Percentiles rank a stretch among this genome's conserved stretches.
Evolutionary conservation across 1,140 invertebrate species (phyloP).

Genomic region (Xylocopa sonorina): DNA sequence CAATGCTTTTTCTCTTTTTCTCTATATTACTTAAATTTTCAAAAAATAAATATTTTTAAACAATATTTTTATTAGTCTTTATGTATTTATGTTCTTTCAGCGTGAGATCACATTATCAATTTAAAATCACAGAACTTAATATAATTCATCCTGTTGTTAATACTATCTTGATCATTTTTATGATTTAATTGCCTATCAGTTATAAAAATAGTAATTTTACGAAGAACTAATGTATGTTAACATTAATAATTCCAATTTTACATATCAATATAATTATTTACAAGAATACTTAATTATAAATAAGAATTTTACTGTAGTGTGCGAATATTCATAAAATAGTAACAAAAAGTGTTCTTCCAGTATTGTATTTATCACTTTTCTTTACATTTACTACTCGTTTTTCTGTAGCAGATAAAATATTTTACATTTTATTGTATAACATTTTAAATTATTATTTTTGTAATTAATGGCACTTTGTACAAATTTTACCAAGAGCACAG

Average conservation of each 20-base stretch:
- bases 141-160: background rate
- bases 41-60: slow-evolving; percentile 14
- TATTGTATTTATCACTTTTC: background rate
- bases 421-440: background rate
- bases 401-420: background rate
- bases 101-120: slow-evolving; percentile 8
- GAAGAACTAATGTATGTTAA: background rate
- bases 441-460: background rate
- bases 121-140: slow-evolving; percentile 27
- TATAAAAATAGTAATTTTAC: background rate
- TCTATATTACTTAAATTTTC: too few relatives aligned
- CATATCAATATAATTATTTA: background rate
- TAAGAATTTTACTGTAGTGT: slow-evolving; percentile 18
- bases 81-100: background rate
- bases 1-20: too few relatives aligned
- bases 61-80: slow-evolving; percentile 4
- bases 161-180: slow-evolving; percentile 3
- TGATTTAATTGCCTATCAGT: background rate
- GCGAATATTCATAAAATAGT: slow-evolving; percentile 12
- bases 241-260: background rate
- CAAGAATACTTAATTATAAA: slow-evolving; percentile 5
- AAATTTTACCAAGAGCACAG: background rate
- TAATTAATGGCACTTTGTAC: background rate
- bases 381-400: background rate
- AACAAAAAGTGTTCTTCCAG: background rate